Percentiles rank a stretch among this genome's conserved stretches.
Evolutionary conservation across 2,113 vertebrate species (phyloP).

Genomic region (Dipodomys merriami): DNA sequence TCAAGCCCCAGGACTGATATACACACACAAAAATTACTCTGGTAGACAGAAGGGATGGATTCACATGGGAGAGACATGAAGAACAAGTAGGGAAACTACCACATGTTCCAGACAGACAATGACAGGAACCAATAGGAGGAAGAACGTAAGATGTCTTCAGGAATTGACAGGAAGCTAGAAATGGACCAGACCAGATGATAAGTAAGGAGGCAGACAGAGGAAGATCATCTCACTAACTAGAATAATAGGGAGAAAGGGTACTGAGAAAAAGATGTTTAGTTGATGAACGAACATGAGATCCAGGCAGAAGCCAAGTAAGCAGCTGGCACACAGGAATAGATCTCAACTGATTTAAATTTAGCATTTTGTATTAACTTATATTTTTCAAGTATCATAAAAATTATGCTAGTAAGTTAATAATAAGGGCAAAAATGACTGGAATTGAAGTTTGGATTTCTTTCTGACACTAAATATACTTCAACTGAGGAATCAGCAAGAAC

Average conservation of each 20-base stretch:
- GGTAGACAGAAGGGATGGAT: neutral
- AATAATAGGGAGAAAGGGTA: neutral
- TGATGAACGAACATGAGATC: neutral
- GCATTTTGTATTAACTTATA: neutral
- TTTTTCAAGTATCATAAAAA: neutral
- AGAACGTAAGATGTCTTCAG: neutral
- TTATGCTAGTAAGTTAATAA: neutral
- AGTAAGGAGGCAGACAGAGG: neutral
- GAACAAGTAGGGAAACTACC: neutral
- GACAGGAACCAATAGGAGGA: neutral
- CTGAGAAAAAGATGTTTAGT: neutral
- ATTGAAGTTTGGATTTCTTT: neutral
- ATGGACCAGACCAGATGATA: neutral
- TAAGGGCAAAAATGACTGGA: neutral
- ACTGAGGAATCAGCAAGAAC: neutral
- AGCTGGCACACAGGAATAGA: neutral
- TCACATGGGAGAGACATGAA: neutral
- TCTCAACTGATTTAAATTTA: neutral
- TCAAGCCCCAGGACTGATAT: neutral
- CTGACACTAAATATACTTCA: neutral
- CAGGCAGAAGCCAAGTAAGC: neutral
- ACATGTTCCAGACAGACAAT: neutral
- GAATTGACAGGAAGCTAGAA: neutral
- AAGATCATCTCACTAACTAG: neutral
- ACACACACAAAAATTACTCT: neutral